Conservation (phyloP, 92 coral and sea anemone genomes). For the Palythoa caribaeorum region DNA sequence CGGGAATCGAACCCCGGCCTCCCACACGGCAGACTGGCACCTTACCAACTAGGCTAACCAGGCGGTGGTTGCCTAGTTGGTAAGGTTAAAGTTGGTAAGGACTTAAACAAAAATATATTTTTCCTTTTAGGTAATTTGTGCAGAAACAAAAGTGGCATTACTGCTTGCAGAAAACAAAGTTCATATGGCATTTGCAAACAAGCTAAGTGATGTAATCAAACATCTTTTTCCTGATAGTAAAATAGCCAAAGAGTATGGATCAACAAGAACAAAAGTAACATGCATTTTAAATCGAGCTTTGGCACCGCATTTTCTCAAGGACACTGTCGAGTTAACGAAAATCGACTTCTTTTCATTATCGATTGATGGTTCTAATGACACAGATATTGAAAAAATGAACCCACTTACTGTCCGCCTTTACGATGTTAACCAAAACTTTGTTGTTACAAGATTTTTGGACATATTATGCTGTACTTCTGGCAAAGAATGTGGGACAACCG, state of each 20-base stretch:
- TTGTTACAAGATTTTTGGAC: slow-evolving; percentile 5
- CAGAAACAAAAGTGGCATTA: slow-evolving; percentile 13
- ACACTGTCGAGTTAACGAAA: neutral
- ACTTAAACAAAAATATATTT: neutral
- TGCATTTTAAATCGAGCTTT: slow-evolving; percentile 32
- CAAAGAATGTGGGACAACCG: neutral
- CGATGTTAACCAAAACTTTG: neutral
- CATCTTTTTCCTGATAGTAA: slow-evolving; percentile 42
- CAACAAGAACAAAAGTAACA: slow-evolving; percentile 20
- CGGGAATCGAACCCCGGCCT: no score
- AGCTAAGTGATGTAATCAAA: slow-evolving; percentile 26
- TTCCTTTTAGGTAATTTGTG: neutral
- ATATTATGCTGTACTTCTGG: neutral
- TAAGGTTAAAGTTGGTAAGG: no score
- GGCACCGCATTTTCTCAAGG: slow-evolving; percentile 6
- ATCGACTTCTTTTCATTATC: neutral
- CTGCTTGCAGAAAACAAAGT: slow-evolving; percentile 28
- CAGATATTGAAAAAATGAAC: slow-evolving; percentile 24
- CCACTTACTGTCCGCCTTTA: neutral
- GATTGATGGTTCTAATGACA: slow-evolving; percentile 45
- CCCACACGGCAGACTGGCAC: no score
- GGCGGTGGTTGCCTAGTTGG: no score
- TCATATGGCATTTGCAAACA: slow-evolving; percentile 44
- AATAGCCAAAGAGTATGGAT: slow-evolving; percentile 23
- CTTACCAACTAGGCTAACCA: no score